Conservation (phyloP, 2,888 invertebrate species). For the Oscheius myriophilus region DNA sequence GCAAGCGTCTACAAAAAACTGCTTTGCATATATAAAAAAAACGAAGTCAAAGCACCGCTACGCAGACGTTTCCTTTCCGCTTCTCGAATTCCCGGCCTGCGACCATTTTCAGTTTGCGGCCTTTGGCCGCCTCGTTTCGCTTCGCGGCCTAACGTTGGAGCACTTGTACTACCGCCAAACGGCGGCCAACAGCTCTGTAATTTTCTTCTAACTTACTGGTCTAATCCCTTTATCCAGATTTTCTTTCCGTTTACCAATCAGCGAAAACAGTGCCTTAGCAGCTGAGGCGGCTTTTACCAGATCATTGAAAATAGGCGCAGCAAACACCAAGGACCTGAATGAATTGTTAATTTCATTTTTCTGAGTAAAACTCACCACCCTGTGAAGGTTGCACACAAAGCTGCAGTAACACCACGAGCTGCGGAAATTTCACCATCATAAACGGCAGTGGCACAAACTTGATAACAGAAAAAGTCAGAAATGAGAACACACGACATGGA, state of each 20-base stretch:
- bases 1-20: too few species aligned
- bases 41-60: too few species aligned
- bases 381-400: constrained; percentile 18
- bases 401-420: constrained; percentile 12
- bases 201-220: constrained; percentile 24
- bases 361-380: constrained; percentile 14
- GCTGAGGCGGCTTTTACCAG: constrained; percentile 23
- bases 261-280: constrained; percentile 17
- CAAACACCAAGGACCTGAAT: constrained; percentile 27
- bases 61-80: too few species aligned
- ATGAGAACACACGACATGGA: constrained; percentile 24
- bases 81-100: too few species aligned
- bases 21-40: too few species aligned
- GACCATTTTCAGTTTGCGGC: too few species aligned
- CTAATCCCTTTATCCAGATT: constrained; percentile 20
- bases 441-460: constrained; percentile 20
- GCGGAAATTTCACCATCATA: constrained; percentile 18
- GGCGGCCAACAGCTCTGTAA: too few species aligned
- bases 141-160: too few species aligned
- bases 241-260: constrained; percentile 14
- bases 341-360: background rate
- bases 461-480: constrained; percentile 29
- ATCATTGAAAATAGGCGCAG: constrained; percentile 30
- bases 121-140: too few species aligned
- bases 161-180: too few species aligned